A percentile compares a stretch with the other conserved stretches of the same genome.
Evolutionary conservation across 2,113 vertebrate species (phyloP).

Genomic region (Polypterus bichir): DNA sequence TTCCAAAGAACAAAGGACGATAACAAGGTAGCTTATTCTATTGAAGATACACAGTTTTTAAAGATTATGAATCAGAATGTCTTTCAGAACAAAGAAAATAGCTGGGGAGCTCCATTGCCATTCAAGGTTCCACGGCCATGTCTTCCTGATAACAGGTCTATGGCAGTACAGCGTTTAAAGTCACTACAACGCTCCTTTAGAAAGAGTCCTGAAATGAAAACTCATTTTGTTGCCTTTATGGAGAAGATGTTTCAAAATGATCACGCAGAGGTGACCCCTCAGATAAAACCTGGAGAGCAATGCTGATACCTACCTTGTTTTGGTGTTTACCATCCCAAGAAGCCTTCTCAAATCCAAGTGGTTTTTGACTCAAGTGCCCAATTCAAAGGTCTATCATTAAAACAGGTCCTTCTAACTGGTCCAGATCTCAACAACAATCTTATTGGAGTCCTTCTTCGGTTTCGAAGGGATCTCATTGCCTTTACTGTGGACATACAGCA

Average conservation of each 20-base stretch:
- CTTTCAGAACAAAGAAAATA: background rate
- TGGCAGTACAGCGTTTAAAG: background rate
- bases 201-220: background rate
- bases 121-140: background rate
- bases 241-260: background rate
- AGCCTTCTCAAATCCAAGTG: constrained; percentile 6
- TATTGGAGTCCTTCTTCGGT: constrained; percentile 4
- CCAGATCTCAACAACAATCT: constrained; percentile 9
- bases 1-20: too few species aligned
- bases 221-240: background rate
- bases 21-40: too few species aligned
- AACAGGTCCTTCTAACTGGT: background rate
- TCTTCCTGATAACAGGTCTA: background rate
- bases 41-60: too few species aligned
- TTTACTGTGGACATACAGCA: background rate
- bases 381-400: too few species aligned
- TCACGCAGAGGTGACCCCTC: background rate
- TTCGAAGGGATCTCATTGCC: background rate
- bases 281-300: background rate
- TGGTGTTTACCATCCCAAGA: constrained; percentile 3
- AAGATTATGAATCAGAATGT: background rate
- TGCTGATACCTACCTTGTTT: constrained; percentile 6
- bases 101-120: background rate
- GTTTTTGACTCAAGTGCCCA: constrained; percentile 15
- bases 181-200: background rate